Conservation (phyloP, 2,888 invertebrate genomes). For the Ophraella communa region DNA sequence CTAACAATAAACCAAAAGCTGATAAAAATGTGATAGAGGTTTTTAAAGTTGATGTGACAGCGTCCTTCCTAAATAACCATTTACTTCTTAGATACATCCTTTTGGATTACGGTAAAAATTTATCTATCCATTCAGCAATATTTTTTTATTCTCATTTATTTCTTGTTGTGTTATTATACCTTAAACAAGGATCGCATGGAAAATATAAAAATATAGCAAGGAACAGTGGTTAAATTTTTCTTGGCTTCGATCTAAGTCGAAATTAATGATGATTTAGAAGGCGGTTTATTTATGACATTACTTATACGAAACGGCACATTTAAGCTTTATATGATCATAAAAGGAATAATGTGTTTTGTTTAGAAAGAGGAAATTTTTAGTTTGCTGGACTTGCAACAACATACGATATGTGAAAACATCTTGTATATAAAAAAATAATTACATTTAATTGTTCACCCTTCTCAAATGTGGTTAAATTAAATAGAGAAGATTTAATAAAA, state of each 20-base stretch:
- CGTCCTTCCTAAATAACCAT: slow-evolving; percentile 11
- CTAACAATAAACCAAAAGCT: too few species aligned
- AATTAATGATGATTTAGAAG: slow-evolving; percentile 8
- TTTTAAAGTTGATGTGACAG: background rate
- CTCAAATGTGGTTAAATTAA: too few species aligned
- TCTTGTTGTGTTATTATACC: slow-evolving; percentile 10
- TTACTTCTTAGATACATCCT: slow-evolving; percentile 6
- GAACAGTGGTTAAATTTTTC: slow-evolving; percentile 7
- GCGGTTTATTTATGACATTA: background rate
- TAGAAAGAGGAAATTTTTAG: background rate
- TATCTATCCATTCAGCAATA: slow-evolving; percentile 12
- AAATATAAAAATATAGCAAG: slow-evolving; percentile 14
- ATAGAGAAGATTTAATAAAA: too few species aligned
- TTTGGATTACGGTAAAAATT: slow-evolving; percentile 10
- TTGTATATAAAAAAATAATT: too few species aligned
- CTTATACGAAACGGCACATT: background rate
- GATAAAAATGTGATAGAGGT: slow-evolving; percentile 4
- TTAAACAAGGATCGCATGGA: slow-evolving; percentile 9
- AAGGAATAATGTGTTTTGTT: background rate
- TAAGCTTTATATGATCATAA: background rate
- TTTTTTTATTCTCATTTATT: slow-evolving; percentile 15
- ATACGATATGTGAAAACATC: too few species aligned
- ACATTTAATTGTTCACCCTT: too few species aligned
- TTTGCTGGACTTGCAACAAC: too few species aligned
- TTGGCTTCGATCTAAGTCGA: background rate